Base-by-base conservation (phyloP, 2,113 vertebrate species). In the Ammodytes dubius region DNA sequence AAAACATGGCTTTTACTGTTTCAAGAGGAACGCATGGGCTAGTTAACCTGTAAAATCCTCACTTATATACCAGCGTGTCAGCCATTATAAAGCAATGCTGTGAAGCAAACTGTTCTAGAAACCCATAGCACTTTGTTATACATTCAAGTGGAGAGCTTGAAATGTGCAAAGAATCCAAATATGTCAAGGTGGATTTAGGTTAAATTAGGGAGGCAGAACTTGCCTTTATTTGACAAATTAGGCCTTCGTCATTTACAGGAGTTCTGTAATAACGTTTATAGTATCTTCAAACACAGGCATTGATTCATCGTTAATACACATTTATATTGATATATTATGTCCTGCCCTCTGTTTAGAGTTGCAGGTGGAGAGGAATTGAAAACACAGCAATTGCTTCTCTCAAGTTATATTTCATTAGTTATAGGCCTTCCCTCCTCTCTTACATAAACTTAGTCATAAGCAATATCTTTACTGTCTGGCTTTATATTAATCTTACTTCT, bases 401-500 rank as follows among this genome's bases (percentile, higher is more conserved):
- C 37, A 58, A 49, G 6, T 68, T 19, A n/a, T 47, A 17, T 79
- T 63, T 81, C 61, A 74, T 74, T 12, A 52, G 7, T 47, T 43
- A 15, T 27, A 37, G 53, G 19, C 15, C 39, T 69, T 59, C 49
- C 56, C 27, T 27, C 42, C 57, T 60, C 17, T 52, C 79, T 68
- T 59, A 11, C 27, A 77, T 60, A 69, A 84, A 85, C 61, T 81
- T 42, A 69, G 45, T 77, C 70, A 77, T 52, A 52, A 27, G 59
- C 64, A 86, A 82, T 84, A 83, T 85, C 68, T 86, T 86, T 83
- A 80, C 89, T 76, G 86, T 88, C 91, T 91, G 87, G 65, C 70
- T 87, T 85, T 83, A 81, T 90, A 91, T 93, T 90, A 91, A 89
- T 84, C 77, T 84, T 4, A 39, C 73, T 79, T 74, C 27, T 81